Evolutionary conservation across 1,140 invertebrate species (phyloP), one percentile per base, ranked within the genome.

Genomic region (Euura saliciscinereae): DNA sequence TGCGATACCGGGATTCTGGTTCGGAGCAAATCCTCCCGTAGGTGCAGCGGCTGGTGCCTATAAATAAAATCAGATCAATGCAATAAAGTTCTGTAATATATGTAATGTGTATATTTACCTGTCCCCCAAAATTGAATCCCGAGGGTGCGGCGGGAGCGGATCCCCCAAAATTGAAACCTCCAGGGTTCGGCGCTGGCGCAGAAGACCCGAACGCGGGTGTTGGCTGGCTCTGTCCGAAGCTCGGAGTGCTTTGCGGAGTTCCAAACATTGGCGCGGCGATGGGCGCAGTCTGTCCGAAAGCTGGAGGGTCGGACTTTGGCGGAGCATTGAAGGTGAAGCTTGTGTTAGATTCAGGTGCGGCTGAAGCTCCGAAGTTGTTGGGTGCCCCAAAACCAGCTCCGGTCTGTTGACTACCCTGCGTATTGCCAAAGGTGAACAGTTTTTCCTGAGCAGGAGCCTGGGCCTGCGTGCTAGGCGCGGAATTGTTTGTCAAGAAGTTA

Each of bases 241-340:
- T 43, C 3, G 73, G 42, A 45, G 71, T 66, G 11, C 75, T 1
- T 44, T 78, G 81, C n/a, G 81, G 68, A 4, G 80, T 65, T 13
- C 82, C 84, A 51, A 87, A 86, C 10, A 42, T 76, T 5, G 81
- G 73, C 13, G 76, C 68, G 7, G 75, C n/a, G 77, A 2, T 2
- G 59, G 43, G 13, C 5, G 73, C 10, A 11, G 78, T 5, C 72
- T 84, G 84, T 65, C 79, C 78, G 68, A 86, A 87, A 5, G 78
- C 65, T 5, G 81, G 13, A 7, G 77, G 28, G 5, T 65, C 46
- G 66, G 83, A 80, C 4, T 78, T 70, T 73, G 83, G 83, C 1
- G 83, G 73, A 7, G 84, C 68, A 59, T 83, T 85, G 65, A 86
- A 87, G 0, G 78, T 71, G 46, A 86, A 86, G 13, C 8, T 59